Base-by-base conservation (phyloP, 2,113 vertebrate species). In the Perca fluviatilis region DNA sequence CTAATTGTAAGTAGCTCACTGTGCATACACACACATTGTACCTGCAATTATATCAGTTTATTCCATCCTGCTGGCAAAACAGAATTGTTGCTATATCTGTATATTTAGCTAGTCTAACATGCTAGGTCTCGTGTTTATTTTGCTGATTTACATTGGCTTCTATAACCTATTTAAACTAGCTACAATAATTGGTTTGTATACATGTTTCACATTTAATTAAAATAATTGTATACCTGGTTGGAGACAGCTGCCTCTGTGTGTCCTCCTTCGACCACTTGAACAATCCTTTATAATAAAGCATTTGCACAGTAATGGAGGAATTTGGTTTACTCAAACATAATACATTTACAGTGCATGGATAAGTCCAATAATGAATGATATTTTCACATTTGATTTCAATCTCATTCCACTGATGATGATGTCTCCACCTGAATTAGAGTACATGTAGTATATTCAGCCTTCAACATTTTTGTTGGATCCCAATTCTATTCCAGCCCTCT, bases 1-100 rank as follows among this genome's bases (percentile, higher is more conserved):
- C 18, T 36, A 69, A 51, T 21, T 51, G 65, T 33, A 69, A 12
- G 50, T 69, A 36, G 27, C 30, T 69, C 54, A 21, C 40, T 72
- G 23, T 30, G 23, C 36, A 72, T 3, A 23, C 13, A 23, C 18
- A 53, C 51, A 43, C 12, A 53, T 15, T 47, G 56, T 19, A 60
- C 23, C 40, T 47, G 70, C 54, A 72, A 27, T 43, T 66, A 66
- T 11, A 19, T 67, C 2, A 67, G 4, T 25, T 8, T 47, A 18
- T 25, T 27, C n/a, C n/a, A 6, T 46, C 13, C 50, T 18, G 13
- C n/a, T 27, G 15, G 15, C 15, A 23, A 51, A 46, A 27, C 13
- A 27, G 9, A 9, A 27, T 11, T 43, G n/a, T 56, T 54, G 13
- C 13, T 43, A 6, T 40, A 36, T 36, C 23, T n/a, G 3, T n/a